Percentiles rank a stretch among this genome's conserved stretches.
Conservation (phyloP, 1,140 invertebrate species). For the Diachasmimorpha longicaudata region DNA sequence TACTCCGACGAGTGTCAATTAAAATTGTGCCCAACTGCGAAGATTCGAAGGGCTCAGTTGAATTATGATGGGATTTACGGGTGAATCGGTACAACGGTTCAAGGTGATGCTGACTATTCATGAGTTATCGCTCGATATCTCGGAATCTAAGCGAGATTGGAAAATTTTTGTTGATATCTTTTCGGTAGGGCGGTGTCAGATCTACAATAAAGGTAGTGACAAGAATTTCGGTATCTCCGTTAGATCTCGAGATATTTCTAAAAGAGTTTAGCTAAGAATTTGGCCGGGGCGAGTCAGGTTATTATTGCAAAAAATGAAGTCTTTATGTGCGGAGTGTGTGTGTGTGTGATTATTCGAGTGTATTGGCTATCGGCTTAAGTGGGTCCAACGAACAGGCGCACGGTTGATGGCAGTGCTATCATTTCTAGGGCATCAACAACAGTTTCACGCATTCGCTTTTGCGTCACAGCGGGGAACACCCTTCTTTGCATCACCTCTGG, state of each 20-base stretch:
- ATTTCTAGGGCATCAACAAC: slow-evolving; percentile 89
- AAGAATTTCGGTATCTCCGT: no score
- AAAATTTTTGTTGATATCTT: no score
- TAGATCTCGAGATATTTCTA: no score
- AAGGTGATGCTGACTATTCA: neutral
- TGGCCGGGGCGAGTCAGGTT: no score
- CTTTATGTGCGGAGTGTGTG: neutral
- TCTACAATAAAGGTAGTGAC: no score
- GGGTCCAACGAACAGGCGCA: slow-evolving; percentile 60
- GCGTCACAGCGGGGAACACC: slow-evolving; percentile 76
- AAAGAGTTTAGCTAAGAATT: no score
- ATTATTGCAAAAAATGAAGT: no score
- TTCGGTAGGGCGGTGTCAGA: no score
- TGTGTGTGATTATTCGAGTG: neutral
- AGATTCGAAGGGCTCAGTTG: neutral
- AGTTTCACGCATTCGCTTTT: slow-evolving; percentile 86
- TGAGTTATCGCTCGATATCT: neutral
- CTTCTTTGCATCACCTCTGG: slow-evolving; percentile 76
- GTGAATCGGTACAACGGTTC: no score
- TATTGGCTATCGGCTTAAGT: slow-evolving; percentile 13
- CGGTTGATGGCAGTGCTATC: slow-evolving; percentile 76
- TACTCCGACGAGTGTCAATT: neutral
- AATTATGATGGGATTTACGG: neutral
- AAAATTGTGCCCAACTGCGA: neutral
- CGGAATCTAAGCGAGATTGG: no score